Base-by-base conservation (phyloP, 2,888 invertebrate species). In the Plagodis dolabraria region DNA sequence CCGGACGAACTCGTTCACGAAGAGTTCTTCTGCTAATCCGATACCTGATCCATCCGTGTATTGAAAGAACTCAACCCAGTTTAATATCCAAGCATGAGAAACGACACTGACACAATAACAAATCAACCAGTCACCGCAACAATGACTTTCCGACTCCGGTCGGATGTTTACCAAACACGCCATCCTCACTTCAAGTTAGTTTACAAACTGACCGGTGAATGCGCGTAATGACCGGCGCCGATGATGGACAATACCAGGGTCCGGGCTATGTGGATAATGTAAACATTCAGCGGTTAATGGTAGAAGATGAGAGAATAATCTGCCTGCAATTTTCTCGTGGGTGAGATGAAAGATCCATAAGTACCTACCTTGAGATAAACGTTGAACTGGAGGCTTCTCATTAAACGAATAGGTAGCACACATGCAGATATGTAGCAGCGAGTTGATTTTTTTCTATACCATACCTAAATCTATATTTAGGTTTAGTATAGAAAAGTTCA, bases 171-270 rank as follows among this genome's bases (percentile, higher is more conserved):
- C 35, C 44, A 63, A 63, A 60, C 63, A 63, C 22, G 44, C 54
- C 43, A 33, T 60, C 60, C 46, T 48, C 60, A 60, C 60, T 60
- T 60, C 45, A 56, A 53, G 48, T 45, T 10, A 55, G 50, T 56
- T 53, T 53, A 55, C 43, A 53, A 54, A 67, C 68, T 68, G 63
- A 54, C 46, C 65, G 63, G 48, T 57, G 47, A 59, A 63, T 70
- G 65, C 64, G 64, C 64, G 57, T 50, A 72, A 74, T 63, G 60
- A 57, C 60, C 62, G 69, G 50, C 58, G 42, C 56, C 70, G 80
- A 69, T 65, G 80, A 82, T 57, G 67, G 80, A 79, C 70, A 71
- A 66, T 74, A 74, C 51, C 76, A 69, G 70, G 53, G 43, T 69
- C 51, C 76, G 70, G 70, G 53, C 34, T 69, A 65, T 71, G 70